A percentile compares a stretch with the other conserved stretches of the same genome.
phyloP scores from a whole-genome alignment of 2,888 invertebrate species.

The Chaitophorus viminalis region DNA sequence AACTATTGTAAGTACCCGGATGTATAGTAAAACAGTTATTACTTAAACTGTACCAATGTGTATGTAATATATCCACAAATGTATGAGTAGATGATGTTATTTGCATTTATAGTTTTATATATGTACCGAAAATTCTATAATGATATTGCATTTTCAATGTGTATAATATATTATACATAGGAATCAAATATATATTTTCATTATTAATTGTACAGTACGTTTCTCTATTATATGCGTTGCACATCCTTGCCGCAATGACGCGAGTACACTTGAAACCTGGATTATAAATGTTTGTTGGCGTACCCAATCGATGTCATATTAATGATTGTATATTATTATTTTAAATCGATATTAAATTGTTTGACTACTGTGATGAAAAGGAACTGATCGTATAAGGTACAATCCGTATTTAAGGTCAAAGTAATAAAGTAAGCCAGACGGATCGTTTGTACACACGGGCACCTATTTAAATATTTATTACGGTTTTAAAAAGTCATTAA shows the following conservation, averaged over 20 bases:
- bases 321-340: neutral
- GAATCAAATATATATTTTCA: no score
- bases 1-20: no score
- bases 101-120: neutral
- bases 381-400: neutral
- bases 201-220: no score
- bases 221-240: neutral
- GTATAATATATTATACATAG: no score
- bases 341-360: neutral
- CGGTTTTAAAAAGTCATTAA: conserved; percentile 9
- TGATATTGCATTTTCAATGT: neutral
- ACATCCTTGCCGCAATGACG: neutral
- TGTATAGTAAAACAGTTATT: neutral
- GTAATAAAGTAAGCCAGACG: neutral
- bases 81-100: neutral
- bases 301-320: neutral
- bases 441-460: neutral
- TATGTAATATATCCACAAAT: neutral
- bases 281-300: neutral
- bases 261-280: neutral
- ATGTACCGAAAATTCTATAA: neutral
- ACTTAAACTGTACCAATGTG: neutral
- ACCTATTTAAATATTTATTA: conserved; percentile 7
- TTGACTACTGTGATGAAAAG: neutral
- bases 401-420: neutral